Conservation (phyloP, 1,140 invertebrate species). For the Drosophila bipectinata region DNA sequence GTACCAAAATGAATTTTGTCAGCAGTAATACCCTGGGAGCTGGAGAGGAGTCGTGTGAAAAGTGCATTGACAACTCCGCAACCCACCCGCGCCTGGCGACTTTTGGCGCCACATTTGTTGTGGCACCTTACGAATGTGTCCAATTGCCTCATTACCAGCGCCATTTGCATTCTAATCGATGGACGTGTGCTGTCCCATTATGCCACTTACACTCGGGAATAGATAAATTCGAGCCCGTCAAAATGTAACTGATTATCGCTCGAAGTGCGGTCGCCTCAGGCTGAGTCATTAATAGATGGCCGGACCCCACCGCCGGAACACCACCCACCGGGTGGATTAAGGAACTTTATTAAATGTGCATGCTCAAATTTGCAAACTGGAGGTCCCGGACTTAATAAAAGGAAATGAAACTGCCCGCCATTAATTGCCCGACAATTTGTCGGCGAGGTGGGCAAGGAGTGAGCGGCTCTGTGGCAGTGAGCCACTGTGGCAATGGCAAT, state of each 20-base stretch:
- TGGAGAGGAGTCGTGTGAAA: not conserved
- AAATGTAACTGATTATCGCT: slow-evolving; percentile 8
- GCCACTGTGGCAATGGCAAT: not conserved
- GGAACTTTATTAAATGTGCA: slow-evolving; percentile 1
- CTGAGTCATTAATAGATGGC: not conserved
- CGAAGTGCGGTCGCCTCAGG: not conserved
- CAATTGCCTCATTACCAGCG: slow-evolving; percentile 19
- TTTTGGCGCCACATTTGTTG: no score
- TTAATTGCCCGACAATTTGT: not conserved
- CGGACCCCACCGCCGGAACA: not conserved
- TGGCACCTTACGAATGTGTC: slow-evolving; percentile 30
- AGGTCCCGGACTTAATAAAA: not conserved
- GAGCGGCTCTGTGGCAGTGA: no score
- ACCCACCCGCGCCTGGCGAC: not conserved
- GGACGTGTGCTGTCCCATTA: slow-evolving; percentile 22
- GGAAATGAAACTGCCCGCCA: slow-evolving; percentile 3
- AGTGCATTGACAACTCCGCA: not conserved
- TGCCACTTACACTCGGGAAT: not conserved
- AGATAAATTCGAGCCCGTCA: not conserved
- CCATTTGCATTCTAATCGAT: slow-evolving; percentile 39
- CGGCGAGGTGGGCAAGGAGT: not conserved
- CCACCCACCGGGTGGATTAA: not conserved
- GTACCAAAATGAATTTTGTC: slow-evolving; percentile 23
- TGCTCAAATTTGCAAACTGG: not conserved
- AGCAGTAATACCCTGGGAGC: not conserved